These are phyloP conservation scores for Ceyx margarethae DNA, from an alignment of 2,113 vertebrate species.

Conservation along the genomic window DNA sequence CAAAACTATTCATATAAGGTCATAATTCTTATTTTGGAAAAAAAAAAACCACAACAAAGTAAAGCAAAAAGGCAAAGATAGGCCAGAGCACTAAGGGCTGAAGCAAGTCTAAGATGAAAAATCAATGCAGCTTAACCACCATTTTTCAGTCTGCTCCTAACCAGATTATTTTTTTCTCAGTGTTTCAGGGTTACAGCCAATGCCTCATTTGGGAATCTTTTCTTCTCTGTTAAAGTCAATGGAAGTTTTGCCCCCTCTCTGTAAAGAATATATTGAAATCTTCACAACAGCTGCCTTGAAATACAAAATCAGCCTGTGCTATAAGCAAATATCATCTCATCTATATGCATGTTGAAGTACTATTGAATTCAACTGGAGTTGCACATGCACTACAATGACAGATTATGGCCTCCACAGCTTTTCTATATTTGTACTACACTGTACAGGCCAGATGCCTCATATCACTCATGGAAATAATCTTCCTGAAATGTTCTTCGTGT, in stretches of 20 bases:
- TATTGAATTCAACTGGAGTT: slow-evolving; percentile 18
- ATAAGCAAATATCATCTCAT: not conserved
- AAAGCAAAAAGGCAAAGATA: not conserved
- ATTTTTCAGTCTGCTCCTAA: not conserved
- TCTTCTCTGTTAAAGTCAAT: not conserved
- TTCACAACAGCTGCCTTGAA: not conserved
- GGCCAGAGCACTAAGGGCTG: not conserved
- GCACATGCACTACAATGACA: slow-evolving; percentile 2
- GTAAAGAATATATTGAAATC: not conserved
- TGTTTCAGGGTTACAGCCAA: not conserved
- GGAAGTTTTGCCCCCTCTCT: not conserved
- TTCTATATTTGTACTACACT: slow-evolving; percentile 43
- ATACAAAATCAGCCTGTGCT: not conserved
- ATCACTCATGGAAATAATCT: slow-evolving; percentile 44
- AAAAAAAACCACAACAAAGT: not conserved
- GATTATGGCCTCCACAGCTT: slow-evolving; percentile 51
- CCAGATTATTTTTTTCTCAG: not conserved
- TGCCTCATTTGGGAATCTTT: not conserved
- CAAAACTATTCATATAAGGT: not conserved
- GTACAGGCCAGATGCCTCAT: slow-evolving; percentile 38
- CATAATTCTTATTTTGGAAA: not conserved
- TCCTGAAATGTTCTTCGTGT: slow-evolving; percentile 30
- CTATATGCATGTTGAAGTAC: slow-evolving; percentile 12
- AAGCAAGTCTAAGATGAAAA: not conserved
- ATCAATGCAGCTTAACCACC: not conserved